Evolutionary conservation across 2,888 invertebrate species (phyloP).

Genomic region (Latrodectus elegans): DNA sequence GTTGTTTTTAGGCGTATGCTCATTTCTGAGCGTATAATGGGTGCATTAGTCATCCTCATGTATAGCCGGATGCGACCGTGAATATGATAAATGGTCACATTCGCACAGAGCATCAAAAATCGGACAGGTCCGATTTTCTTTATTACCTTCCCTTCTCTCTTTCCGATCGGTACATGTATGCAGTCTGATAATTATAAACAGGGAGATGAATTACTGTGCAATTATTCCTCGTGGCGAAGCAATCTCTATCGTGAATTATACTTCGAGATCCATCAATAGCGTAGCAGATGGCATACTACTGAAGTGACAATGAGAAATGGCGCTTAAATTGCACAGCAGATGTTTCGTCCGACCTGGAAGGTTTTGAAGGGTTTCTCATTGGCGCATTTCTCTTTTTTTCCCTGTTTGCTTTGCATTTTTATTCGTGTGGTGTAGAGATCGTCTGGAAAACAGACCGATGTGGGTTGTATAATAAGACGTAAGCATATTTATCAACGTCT

Average conservation of each 20-base stretch:
- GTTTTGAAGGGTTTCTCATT: slow-evolving; percentile 8
- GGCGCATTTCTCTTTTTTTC: neutral
- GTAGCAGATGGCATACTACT: slow-evolving; percentile 58
- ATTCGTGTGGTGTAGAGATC: neutral
- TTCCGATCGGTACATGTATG: slow-evolving; percentile 14
- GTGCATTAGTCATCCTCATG: slow-evolving; percentile 60
- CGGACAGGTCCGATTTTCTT: slow-evolving; percentile 49
- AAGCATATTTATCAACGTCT: slow-evolving; percentile 64
- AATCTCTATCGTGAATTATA: slow-evolving; percentile 62
- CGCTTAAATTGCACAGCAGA: slow-evolving; percentile 64
- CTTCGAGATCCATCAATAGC: slow-evolving; percentile 62
- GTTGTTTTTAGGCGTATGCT: slow-evolving; percentile 62
- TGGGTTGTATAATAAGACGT: slow-evolving; percentile 57
- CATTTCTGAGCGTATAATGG: slow-evolving; percentile 54
- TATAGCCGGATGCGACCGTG: slow-evolving; percentile 47
- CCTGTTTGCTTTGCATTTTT: neutral
- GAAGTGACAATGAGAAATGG: slow-evolving; percentile 66
- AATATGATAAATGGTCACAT: slow-evolving; percentile 54
- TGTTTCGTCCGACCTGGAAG: slow-evolving; percentile 43
- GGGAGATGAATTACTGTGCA: slow-evolving; percentile 61
- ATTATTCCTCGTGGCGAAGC: slow-evolving; percentile 58
- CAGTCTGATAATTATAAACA: slow-evolving; percentile 66
- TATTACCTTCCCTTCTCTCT: neutral
- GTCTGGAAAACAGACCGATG: slow-evolving; percentile 21
- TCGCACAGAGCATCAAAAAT: slow-evolving; percentile 53